Base-by-base conservation (phyloP, 2,113 vertebrate species). In the Callipepla squamata region DNA sequence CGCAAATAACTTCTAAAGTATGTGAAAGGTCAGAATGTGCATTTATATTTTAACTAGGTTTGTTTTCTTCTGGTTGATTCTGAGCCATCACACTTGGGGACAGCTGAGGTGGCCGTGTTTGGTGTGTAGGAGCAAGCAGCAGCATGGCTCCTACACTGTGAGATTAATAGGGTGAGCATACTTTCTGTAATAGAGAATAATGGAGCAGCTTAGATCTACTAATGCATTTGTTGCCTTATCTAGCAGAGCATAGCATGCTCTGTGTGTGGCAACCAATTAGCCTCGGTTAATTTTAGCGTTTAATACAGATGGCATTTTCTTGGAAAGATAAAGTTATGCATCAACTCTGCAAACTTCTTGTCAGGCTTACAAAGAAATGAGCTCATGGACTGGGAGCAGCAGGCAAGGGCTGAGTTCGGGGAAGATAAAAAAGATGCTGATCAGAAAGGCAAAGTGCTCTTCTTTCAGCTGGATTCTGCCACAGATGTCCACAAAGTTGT, bases 401-500 rank as follows among this genome's bases (percentile, higher is more conserved):
- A 94, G 85, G 58, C 53, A 22, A 55, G 28, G 79, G 18, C 63
- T 70, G 75, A 42, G 2, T 38, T 45, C 28, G 10, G 57, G 65
- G n/a, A 70, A 38, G 22, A 15, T 50, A 67, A 21, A 48, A 50
- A 6, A 11, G 25, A 25, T 30, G 38, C 4, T 55, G 13, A 13
- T 63, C 38, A 61, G 61, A 38, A 51, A 68, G 42, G 38, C 3
- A 5, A 84, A 80, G 9, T 9, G 36, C 4, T 47, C 23, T 67
- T 67, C 18, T 42, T 72, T 78, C 53, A 15, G 36, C 3, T 30
- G 15, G 3, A 6, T 1, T 44, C 22, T 78, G 75, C 28, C n/a
- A 30, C 12, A n/a, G 1, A 0, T 1, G 18, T 11, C 38, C 51
- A 17, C 15, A 30, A 2, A 45, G 44, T 36, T 2, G 0, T 62